Base-by-base conservation (phyloP, 1,140 invertebrate species). In the Bicyclus anynana region DNA sequence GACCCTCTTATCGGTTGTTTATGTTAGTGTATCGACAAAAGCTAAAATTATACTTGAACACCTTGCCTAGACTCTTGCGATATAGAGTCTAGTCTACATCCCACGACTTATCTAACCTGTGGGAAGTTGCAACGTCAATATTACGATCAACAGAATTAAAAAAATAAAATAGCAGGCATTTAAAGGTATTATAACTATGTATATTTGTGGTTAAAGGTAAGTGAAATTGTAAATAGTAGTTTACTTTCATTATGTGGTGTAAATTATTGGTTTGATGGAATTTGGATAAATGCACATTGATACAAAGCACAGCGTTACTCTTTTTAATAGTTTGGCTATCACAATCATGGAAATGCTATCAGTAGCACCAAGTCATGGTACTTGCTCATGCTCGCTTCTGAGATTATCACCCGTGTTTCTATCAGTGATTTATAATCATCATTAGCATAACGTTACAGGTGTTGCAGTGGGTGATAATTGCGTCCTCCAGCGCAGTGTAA, bases 381-480 rank as follows among this genome's bases (percentile, higher is more conserved):
- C 7, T 23, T 7, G n/a, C n/a, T n/a, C 7, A 4, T 23, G 23
- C 23, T 23, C 23, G 23, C 7, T 33, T 33, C 35, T 26, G 35
- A 26, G 16, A 33, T 50, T 18, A 20, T 23, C 17, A 12, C 5
- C 42, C 16, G 5, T 37, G 16, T 48, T 49, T 53, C 14, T 27
- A 48, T 33, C 21, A 29, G 56, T 68, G 67, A 66, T 66, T 69
- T 72, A 73, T 57, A 38, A 27, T 49, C 23, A 37, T 38, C 46
- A 72, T 80, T 79, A 67, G 62, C 67, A 65, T 65, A 64, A 46
- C 53, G 59, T 59, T 59, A 67, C 29, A 33, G 29, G 29, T 33
- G 29, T 33, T 72, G 57, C 46, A 53, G 38, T 57, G 65, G 65
- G 74, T 77, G 72, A 77, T 80, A 77, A 82, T 80, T 77, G 72